Evolutionary conservation across 1,140 invertebrate genomes (phyloP), one percentile per base, ranked within the genome.

Genomic region (Solenopsis fugax): DNA sequence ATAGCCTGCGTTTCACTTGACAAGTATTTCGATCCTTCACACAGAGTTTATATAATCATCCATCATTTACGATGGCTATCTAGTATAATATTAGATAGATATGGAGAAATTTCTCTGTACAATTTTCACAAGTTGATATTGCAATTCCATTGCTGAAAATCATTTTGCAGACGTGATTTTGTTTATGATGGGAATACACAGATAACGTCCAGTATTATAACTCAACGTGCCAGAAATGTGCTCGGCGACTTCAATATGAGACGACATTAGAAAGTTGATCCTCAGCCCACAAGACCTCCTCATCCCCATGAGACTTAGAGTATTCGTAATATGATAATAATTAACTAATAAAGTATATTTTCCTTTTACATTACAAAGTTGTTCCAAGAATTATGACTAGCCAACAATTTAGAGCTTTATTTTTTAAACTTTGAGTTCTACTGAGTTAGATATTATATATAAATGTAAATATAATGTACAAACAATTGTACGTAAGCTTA

Each of bases 211-310:
- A 98, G 98, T 91, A 99, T 99, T 93, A 98, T 99, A 89, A 98
- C 98, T 4, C 97, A 98, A 2, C 96, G 99, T 87, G 98, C 98
- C 45, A 96, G 98, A 62, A 97, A 96, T 58, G 98, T 99, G 0
- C 96, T 99, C 41, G 97, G 97, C 52, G 98, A 99, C 95, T 99
- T 99, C 94, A 99, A 99, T 94, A 99, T 99, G 98, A 99, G 99
- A 99, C 95, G 98, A 99, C 93, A 98, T 98, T 77, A 98, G 98
- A 87, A 98, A 98, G 95, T 95, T 98, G 18, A 98, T 99, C 88
- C 94, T 98, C 0, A 98, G 94, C 98, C 98, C 6, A 94, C 94
- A 37, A 93, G 94, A 90, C 94, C 94, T n/a, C 86, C 92, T 6
- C 94, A 95, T 92, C 93, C 93, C 18, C 94, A 95, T 56, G 95